These are phyloP conservation scores for Cheilosia urbana DNA, from an alignment of 2,888 invertebrate genomes.

Conservation along the genomic window DNA sequence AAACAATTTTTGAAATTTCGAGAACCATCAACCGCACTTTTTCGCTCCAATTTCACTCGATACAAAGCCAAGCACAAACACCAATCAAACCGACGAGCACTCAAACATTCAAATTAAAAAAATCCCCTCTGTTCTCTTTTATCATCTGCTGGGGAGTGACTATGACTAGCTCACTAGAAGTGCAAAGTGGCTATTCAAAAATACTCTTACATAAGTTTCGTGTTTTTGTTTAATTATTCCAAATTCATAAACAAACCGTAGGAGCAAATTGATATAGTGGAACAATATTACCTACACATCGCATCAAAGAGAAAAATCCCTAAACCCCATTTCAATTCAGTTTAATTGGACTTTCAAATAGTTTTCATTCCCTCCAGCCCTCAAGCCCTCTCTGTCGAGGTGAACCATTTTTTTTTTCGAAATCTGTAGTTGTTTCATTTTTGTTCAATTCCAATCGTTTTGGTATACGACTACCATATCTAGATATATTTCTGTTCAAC, in stretches of 20 bases:
- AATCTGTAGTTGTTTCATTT: background rate
- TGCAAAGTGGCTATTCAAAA: too few species aligned
- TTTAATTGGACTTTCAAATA: constrained; percentile 5
- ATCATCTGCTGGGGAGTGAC: too few species aligned
- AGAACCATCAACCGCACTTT: too few species aligned
- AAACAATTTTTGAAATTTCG: too few species aligned
- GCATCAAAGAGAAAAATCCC: background rate
- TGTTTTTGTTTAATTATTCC: background rate
- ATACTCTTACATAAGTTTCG: background rate
- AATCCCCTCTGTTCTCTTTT: too few species aligned
- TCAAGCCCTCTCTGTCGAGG: too few species aligned
- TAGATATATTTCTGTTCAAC: background rate
- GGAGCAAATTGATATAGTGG: background rate
- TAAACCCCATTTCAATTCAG: background rate
- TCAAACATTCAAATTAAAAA: too few species aligned
- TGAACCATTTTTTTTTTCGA: too few species aligned
- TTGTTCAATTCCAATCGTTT: background rate
- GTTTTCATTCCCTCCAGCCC: background rate
- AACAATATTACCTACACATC: background rate
- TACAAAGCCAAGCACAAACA: too few species aligned
- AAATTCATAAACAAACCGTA: background rate
- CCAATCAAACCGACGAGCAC: too few species aligned
- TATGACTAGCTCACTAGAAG: too few species aligned
- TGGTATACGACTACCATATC: background rate
- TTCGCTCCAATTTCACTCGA: too few species aligned